These are phyloP conservation scores for Cephus runcator DNA, from an alignment of 2,888 invertebrate species.

Conservation along the genomic window DNA sequence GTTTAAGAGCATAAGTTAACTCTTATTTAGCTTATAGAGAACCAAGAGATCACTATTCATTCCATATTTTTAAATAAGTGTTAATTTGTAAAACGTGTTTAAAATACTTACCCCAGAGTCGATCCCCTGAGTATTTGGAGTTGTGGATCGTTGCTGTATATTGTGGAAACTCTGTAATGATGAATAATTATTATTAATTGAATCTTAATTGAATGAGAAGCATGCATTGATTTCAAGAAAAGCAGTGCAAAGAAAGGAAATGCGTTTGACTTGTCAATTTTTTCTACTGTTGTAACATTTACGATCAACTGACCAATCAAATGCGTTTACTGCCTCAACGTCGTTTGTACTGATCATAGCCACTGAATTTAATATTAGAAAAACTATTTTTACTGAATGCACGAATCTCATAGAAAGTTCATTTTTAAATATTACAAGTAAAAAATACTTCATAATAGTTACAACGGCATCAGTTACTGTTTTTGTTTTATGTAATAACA, in stretches of 20 bases:
- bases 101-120: slow-evolving; percentile 75
- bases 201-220: neutral
- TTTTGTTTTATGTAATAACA: neutral
- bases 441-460: neutral
- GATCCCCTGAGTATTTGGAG: slow-evolving; percentile 81
- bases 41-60: neutral
- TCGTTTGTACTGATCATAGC: neutral
- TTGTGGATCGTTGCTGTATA: slow-evolving; percentile 79
- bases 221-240: neutral
- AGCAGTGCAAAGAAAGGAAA: neutral
- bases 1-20: neutral
- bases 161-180: slow-evolving; percentile 74
- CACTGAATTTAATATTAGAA: neutral
- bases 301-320: neutral
- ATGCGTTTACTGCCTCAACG: neutral
- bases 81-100: neutral
- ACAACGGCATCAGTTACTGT: neutral
- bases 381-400: neutral
- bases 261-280: neutral
- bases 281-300: neutral
- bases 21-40: neutral
- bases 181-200: slow-evolving; percentile 13
- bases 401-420: neutral
- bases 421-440: neutral
- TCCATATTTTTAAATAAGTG: neutral